A percentile compares a stretch with the other conserved stretches of the same genome.
Conservation (phyloP, 2,888 invertebrate genomes). For the Andrena haemorrhoa region DNA sequence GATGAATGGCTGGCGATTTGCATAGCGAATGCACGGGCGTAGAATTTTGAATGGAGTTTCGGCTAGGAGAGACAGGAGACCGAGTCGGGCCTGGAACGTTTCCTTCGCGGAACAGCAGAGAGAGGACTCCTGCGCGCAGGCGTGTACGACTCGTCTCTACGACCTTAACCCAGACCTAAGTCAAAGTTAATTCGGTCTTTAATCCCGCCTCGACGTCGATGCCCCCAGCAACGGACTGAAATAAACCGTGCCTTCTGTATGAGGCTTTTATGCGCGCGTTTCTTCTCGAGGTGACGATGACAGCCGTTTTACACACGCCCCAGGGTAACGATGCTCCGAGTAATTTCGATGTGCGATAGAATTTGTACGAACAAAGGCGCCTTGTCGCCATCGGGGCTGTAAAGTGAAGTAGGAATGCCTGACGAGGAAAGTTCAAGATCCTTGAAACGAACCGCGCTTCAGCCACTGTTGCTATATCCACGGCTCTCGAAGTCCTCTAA, state of each 20-base stretch:
- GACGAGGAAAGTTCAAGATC: no score
- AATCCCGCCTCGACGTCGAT: constrained; percentile 43
- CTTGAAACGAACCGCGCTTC: no score
- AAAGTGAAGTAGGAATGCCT: no score
- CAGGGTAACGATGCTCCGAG: not conserved
- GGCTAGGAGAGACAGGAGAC: not conserved
- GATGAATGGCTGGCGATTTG: not conserved
- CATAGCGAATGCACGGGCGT: not conserved
- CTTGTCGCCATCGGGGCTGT: no score
- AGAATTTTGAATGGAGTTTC: not conserved
- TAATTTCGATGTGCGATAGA: no score
- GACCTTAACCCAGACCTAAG: constrained; percentile 58
- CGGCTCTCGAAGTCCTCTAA: no score
- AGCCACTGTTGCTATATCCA: no score
- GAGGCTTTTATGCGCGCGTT: not conserved
- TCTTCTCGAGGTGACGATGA: not conserved
- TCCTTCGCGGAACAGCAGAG: not conserved
- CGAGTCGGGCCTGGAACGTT: not conserved
- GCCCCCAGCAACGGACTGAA: constrained; percentile 13
- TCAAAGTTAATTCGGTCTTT: constrained; percentile 52
- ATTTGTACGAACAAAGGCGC: no score
- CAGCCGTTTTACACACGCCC: not conserved
- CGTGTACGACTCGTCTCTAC: constrained; percentile 20
- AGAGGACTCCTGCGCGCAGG: constrained; percentile 23
- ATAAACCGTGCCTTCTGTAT: not conserved